Evolutionary conservation across 2,113 vertebrate genomes (phyloP), one percentile per base, ranked within the genome.

Genomic region (Carlito syrichta): DNA sequence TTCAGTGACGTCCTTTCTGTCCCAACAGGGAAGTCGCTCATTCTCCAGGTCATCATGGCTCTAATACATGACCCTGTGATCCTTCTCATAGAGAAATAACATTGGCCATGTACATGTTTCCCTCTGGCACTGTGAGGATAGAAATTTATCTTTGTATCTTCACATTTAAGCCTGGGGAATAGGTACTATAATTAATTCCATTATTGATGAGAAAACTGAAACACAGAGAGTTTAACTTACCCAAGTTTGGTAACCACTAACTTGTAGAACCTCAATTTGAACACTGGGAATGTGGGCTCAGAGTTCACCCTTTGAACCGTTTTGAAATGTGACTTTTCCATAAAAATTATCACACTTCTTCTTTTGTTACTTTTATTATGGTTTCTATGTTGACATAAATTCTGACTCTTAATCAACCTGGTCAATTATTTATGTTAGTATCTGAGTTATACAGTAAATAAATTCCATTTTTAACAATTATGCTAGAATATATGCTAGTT

Each of bases 381-480:
- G 30, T 50, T 27, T 89, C 6, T 76, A 16, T 54, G 94, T 88
- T 88, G 86, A 68, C 66, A 76, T 74, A 76, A 91, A 93, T 93
- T 93, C 56, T 58, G 74, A 89, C 58, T 97, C 38, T 86, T 94
- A 71, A 20, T 92, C 86, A 96, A 23, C 45, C 30, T 87, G 25
- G 45, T 83, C 69, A 77, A 81, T 92, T 92, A 90, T 87, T 30
- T 87, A 38, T 71, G 25, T 62, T 84, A 78, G 14, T 56, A 43
- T 74, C 45, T 32, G 56, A 96, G 60, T 60, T 82, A 86, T 68
- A 56, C 25, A 74, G 23, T 52, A 92, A 93, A 79, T 93, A 95
- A 86, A 90, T 91, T 92, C 22, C 45, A 92, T 95, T 89, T 90
- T 87, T 56, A 81, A 78, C 60, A 79, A 68, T 76, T 83, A n/a